Conservation (phyloP, 2,797 vertebrate genomes). For the Acridotheres tristis region DNA sequence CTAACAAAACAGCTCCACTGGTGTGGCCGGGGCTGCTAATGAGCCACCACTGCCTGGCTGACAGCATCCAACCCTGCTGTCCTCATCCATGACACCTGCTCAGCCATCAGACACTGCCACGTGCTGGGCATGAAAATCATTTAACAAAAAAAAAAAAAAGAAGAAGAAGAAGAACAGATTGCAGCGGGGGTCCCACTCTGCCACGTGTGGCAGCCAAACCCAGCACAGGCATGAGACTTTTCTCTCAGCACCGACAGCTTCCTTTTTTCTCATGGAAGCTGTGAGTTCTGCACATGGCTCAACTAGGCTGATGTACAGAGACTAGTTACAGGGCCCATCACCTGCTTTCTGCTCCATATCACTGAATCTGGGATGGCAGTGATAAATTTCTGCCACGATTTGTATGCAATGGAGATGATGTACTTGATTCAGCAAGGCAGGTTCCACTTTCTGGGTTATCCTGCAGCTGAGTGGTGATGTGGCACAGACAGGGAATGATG, state of each 20-base stretch:
- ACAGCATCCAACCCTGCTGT: neutral
- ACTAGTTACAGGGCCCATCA: neutral
- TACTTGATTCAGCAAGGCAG: neutral
- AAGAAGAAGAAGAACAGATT: neutral
- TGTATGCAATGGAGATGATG: neutral
- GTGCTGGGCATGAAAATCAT: neutral
- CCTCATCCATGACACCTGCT: neutral
- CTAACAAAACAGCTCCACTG: neutral
- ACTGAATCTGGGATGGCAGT: neutral
- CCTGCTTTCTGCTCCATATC: neutral
- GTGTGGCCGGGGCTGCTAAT: neutral
- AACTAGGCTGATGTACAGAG: neutral
- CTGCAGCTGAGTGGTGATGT: neutral
- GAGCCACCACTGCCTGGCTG: neutral
- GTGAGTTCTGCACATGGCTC: neutral
- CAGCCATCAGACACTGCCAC: neutral
- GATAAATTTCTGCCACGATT: neutral
- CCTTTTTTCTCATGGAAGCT: neutral
- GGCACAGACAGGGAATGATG: neutral
- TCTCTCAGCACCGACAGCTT: neutral
- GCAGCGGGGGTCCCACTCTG: neutral
- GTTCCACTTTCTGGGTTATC: neutral
- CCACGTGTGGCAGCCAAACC: neutral
- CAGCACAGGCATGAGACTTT: neutral
- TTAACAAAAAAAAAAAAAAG: neutral